Base-by-base conservation (phyloP, 1,140 invertebrate genomes). In the Ips typographus region DNA sequence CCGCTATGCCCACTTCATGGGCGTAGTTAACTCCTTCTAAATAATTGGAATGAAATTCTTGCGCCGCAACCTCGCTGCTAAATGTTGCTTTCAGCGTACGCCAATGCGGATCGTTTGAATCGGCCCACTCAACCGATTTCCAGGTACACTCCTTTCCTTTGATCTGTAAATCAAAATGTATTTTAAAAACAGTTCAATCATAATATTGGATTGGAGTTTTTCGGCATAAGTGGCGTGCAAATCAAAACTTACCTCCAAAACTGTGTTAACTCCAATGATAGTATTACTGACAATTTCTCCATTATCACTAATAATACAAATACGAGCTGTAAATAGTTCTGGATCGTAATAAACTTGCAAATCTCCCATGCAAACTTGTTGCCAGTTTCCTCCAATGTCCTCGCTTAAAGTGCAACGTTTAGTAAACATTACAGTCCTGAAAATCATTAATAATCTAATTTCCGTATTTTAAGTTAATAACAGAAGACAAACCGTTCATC, bases 311-410 rank as follows among this genome's bases (percentile, higher is more conserved):
- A 36, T 71, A 39, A 80, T 53, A 36, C 41, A 62, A 56, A 80
- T 77, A 40, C 73, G 65, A 2, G 77, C 71, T 1, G 70, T 74
- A 59, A 77, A 78, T 5, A 76, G 40, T 55, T 79, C 77, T 4
- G 71, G 58, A 61, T 80, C 78, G 58, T 77, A 80, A 61, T 75
- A 78, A 36, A 80, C 69, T 51, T 76, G 68, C 6, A 79, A 57
- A 4, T 73, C 71, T 4, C 79, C 79, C 2, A 55, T 65, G 22
- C 61, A 60, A 0, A 79, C 61, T 1, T 67, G 55, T 22, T 71
- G 71, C 79, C 79, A 80, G 8, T 38, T 41, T 5, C 36, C 42
- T 6, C n/a, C 39, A 2, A 41, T 73, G 56, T 73, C 57, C 61
- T 79, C 76, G 47, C 73, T 76, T 36, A 79, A 63, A 38, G 69